phyloP scores from a whole-genome alignment of 2,888 invertebrate genomes.

The Stenolophus ochropezus region DNA sequence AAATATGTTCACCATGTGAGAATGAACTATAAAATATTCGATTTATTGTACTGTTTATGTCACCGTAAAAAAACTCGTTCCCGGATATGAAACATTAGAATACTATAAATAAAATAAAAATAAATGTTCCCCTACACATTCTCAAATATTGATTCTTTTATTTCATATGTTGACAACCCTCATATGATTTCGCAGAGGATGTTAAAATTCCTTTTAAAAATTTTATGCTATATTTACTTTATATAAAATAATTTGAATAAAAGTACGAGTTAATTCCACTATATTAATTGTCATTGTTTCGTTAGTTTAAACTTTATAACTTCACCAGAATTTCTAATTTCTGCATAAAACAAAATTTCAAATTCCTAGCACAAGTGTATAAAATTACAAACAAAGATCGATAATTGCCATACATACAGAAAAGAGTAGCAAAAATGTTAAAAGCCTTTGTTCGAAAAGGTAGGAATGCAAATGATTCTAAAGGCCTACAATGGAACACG shows the following conservation, averaged over 20 bases:
- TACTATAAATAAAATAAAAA: conserved; percentile 17
- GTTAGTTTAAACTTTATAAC: background rate
- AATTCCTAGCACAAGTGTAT: background rate
- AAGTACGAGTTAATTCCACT: no score
- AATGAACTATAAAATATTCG: conserved; percentile 28
- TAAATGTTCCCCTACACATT: background rate
- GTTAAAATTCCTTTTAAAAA: no score
- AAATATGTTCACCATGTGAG: conserved; percentile 36
- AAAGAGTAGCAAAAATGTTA: conserved; percentile 24
- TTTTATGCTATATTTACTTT: no score
- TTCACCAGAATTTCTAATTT: background rate
- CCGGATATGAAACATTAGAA: conserved; percentile 8
- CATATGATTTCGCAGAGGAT: no score
- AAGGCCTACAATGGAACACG: conserved; percentile 40
- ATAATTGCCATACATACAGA: background rate
- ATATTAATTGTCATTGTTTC: background rate
- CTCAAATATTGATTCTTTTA: background rate
- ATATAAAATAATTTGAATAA: no score
- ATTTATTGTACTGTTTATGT: conserved; percentile 21
- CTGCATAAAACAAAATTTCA: background rate
- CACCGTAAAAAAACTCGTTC: conserved; percentile 23
- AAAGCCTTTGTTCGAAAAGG: conserved; percentile 30
- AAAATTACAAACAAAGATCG: conserved; percentile 20
- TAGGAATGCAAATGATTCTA: conserved; percentile 52
- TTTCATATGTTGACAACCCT: background rate